Evolutionary conservation across 2,797 vertebrate species (phyloP).

Genomic region (Acropternis orthonyx): DNA sequence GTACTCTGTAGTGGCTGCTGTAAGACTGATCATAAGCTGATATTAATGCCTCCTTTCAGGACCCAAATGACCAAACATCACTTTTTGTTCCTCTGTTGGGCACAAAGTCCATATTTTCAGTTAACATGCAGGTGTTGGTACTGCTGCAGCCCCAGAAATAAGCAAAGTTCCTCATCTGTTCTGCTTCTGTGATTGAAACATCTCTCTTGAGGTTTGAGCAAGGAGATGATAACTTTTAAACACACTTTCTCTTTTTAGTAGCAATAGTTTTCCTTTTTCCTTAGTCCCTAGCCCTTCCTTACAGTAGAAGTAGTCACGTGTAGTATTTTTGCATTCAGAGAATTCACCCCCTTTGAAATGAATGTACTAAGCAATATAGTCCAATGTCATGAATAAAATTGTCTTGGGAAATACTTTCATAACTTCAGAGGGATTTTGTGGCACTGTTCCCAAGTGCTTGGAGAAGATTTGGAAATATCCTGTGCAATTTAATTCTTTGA

Average conservation of each 20-base stretch:
- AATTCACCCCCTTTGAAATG: background rate
- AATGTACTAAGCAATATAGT: background rate
- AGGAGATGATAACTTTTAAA: background rate
- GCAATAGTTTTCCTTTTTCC: background rate
- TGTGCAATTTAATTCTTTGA: background rate
- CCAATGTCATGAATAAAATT: background rate
- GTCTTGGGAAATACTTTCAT: background rate
- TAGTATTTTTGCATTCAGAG: background rate
- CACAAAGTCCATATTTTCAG: background rate
- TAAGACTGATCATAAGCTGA: background rate
- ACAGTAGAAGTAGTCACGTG: background rate
- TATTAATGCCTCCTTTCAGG: background rate
- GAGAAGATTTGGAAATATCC: background rate
- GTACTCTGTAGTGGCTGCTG: background rate
- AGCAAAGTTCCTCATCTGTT: background rate
- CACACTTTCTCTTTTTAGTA: background rate
- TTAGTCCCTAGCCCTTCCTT: background rate
- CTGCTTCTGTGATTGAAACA: background rate
- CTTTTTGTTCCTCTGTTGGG: background rate
- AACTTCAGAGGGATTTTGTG: background rate
- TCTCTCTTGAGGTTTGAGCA: background rate
- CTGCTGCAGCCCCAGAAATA: background rate
- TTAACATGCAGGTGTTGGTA: fast-evolving
- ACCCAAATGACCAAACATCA: background rate
- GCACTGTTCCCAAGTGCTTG: background rate